Percentiles rank a stretch among this genome's conserved stretches.
Evolutionary conservation across 2,797 vertebrate genomes (phyloP).

Genomic region (Trachops cirrhosus): DNA sequence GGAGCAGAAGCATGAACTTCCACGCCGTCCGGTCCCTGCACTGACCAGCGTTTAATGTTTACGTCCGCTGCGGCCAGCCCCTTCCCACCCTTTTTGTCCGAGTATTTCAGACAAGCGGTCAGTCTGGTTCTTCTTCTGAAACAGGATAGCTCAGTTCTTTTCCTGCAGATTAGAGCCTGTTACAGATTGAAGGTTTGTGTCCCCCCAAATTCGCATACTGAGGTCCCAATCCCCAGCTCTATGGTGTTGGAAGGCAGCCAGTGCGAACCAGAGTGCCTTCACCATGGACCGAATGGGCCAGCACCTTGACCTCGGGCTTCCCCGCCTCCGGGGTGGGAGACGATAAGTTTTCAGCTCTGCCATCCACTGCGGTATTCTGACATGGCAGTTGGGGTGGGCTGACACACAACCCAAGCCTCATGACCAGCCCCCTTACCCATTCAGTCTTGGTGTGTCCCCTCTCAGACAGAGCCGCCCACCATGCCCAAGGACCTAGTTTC

Average conservation of each 20-base stretch:
- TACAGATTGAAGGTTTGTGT: background rate
- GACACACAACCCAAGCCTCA: background rate
- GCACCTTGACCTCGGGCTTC: background rate
- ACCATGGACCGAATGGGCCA: accelerated
- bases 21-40: accelerated
- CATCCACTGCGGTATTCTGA: background rate
- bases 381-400: accelerated
- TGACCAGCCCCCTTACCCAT: background rate
- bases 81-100: background rate
- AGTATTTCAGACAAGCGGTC: background rate
- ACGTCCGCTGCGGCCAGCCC: too few relatives aligned
- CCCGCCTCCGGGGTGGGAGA: background rate
- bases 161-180: background rate
- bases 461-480: accelerated
- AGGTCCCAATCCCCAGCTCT: accelerated
- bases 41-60: background rate
- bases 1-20: background rate
- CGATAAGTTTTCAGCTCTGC: background rate
- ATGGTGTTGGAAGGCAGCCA: background rate
- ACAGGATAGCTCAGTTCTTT: background rate
- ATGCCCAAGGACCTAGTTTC: too few relatives aligned
- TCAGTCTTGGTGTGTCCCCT: background rate
- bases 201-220: background rate
- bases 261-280: background rate
- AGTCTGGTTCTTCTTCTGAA: background rate